A percentile compares a stretch with the other conserved stretches of the same genome.
These are phyloP conservation scores for Ophion ellenae DNA, from an alignment of 2,888 invertebrate species.

Conservation along the genomic window DNA sequence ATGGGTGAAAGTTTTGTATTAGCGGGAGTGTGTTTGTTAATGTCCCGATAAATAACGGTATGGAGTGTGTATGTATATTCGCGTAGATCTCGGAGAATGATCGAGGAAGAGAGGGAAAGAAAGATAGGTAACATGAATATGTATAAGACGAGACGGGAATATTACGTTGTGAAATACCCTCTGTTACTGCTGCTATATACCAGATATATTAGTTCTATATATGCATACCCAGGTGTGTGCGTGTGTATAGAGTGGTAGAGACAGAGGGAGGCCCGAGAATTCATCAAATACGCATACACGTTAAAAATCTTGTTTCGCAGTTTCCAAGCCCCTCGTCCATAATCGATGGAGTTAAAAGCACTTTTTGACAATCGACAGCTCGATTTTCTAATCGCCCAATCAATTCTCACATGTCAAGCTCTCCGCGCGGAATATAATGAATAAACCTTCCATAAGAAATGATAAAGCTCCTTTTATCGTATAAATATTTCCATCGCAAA, in stretches of 20 bases:
- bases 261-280: slow-evolving; percentile 4
- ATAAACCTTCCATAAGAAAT: slow-evolving; percentile 13
- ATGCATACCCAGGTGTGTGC: neutral
- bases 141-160: slow-evolving; percentile 50
- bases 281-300: slow-evolving; percentile 26
- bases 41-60: slow-evolving; percentile 63
- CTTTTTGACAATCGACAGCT: slow-evolving; percentile 52
- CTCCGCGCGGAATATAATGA: slow-evolving; percentile 23
- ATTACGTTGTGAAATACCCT: slow-evolving; percentile 48
- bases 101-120: slow-evolving; percentile 27
- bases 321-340: slow-evolving; percentile 8
- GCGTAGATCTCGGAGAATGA: slow-evolving; percentile 38
- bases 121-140: slow-evolving; percentile 54
- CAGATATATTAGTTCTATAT: slow-evolving; percentile 21
- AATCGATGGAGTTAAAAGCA: slow-evolving; percentile 55
- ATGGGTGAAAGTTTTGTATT: slow-evolving; percentile 51
- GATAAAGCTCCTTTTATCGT: slow-evolving; percentile 33
- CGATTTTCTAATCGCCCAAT: slow-evolving; percentile 46
- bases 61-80: slow-evolving; percentile 23
- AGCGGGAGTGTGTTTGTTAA: slow-evolving; percentile 62
- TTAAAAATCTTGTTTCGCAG: slow-evolving; percentile 38
- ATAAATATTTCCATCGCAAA: slow-evolving; percentile 29
- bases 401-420: slow-evolving; percentile 31
- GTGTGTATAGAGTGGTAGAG: neutral
- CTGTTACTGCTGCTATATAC: slow-evolving; percentile 21